Conservation (phyloP, 2,888 invertebrate genomes). For the Sussaba pulchella region DNA sequence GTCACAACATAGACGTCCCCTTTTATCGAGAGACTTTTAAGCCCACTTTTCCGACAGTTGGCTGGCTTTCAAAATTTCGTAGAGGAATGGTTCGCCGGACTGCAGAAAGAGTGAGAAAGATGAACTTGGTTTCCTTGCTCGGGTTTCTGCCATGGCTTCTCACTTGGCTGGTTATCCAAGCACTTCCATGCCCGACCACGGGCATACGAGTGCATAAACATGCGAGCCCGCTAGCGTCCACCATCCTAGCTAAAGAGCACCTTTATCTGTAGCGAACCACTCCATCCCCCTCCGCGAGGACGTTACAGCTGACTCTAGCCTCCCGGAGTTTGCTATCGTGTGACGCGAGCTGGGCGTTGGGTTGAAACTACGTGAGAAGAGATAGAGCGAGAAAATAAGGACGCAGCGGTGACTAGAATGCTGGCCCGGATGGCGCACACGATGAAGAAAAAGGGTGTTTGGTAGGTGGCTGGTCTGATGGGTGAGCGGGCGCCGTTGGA, state of each 20-base stretch:
- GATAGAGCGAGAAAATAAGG: slow-evolving; percentile 28
- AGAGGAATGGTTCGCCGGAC: slow-evolving; percentile 67
- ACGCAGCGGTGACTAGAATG: slow-evolving; percentile 46
- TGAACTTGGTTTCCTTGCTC: slow-evolving; percentile 71
- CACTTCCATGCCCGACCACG: slow-evolving; percentile 83
- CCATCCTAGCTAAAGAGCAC: slow-evolving; percentile 82
- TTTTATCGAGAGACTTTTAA: slow-evolving; percentile 84
- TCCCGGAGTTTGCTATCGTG: slow-evolving; percentile 53
- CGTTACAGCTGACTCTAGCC: slow-evolving; percentile 32
- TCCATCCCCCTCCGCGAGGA: slow-evolving; percentile 71
- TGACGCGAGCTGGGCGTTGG: slow-evolving; percentile 48
- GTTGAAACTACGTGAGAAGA: slow-evolving; percentile 51
- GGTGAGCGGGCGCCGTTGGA: slow-evolving; percentile 63
- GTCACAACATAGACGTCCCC: slow-evolving; percentile 70
- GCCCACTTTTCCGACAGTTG: slow-evolving; percentile 83
- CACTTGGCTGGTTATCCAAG: slow-evolving; percentile 84
- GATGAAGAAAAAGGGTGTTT: slow-evolving; percentile 62
- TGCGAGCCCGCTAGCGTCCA: slow-evolving; percentile 82
- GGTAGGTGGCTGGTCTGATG: slow-evolving; percentile 53
- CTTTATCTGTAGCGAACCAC: slow-evolving; percentile 83
- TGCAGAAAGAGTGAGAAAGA: slow-evolving; percentile 42
- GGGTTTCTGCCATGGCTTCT: slow-evolving; percentile 78
- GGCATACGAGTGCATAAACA: slow-evolving; percentile 84
- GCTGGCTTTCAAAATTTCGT: slow-evolving; percentile 83
- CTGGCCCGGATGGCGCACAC: slow-evolving; percentile 35